These are phyloP conservation scores for Tiliacea aurago DNA, from an alignment of 2,888 invertebrate genomes.

Conservation along the genomic window DNA sequence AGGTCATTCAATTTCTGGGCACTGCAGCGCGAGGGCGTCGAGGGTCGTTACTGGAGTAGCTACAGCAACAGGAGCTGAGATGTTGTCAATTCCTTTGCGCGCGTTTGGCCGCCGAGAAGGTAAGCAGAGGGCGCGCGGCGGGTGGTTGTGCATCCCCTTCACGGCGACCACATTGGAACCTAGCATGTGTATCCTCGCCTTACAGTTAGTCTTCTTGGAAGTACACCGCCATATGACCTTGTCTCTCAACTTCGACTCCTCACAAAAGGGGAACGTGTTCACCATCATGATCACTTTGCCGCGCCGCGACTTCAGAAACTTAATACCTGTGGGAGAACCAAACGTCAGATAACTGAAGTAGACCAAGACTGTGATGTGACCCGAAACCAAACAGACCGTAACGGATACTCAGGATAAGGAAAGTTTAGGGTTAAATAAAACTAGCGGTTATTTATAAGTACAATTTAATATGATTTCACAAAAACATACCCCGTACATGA, in stretches of 20 bases:
- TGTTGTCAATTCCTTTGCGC: slow-evolving; percentile 69
- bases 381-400: slow-evolving; percentile 43
- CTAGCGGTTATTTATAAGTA: slow-evolving; percentile 89
- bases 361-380: slow-evolving; percentile 20
- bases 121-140: slow-evolving; percentile 81
- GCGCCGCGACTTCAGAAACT: slow-evolving; percentile 88
- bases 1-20: slow-evolving; percentile 67
- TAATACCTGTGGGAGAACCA: slow-evolving; percentile 85
- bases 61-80: slow-evolving; percentile 38
- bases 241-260: slow-evolving; percentile 88
- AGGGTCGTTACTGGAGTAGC: slow-evolving; percentile 56
- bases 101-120: slow-evolving; percentile 72
- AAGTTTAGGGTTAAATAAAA: slow-evolving; percentile 78
- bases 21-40: slow-evolving; percentile 63
- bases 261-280: slow-evolving; percentile 89
- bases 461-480: slow-evolving; percentile 90
- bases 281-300: slow-evolving; percentile 90
- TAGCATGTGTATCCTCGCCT: slow-evolving; percentile 88
- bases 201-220: slow-evolving; percentile 89
- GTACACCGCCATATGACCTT: slow-evolving; percentile 90
- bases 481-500: slow-evolving; percentile 89
- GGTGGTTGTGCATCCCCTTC: slow-evolving; percentile 89
- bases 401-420: slow-evolving; percentile 28
- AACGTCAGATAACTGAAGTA: slow-evolving; percentile 74
- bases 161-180: slow-evolving; percentile 87